These are phyloP conservation scores for Capra hircus DNA, from an alignment of 2,113 vertebrate genomes.

Conservation along the genomic window DNA sequence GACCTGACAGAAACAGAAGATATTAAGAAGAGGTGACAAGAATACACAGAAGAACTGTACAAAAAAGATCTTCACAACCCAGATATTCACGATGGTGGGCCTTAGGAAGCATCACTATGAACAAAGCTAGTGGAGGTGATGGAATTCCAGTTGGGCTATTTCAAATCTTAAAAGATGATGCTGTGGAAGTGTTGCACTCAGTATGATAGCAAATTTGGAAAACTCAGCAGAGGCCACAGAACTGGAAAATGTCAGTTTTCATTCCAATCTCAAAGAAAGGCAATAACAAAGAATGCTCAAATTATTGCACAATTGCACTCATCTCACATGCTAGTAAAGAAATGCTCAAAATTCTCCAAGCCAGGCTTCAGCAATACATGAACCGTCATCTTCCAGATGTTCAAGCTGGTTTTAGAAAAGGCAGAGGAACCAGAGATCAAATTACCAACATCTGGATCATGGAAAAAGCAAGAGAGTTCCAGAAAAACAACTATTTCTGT, in stretches of 20 bases:
- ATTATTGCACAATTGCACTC: neutral
- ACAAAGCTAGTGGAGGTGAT: neutral
- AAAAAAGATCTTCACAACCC: neutral
- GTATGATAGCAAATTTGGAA: neutral
- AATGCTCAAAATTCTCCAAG: neutral
- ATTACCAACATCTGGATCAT: neutral
- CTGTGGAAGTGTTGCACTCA: neutral
- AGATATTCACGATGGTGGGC: neutral
- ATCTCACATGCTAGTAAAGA: neutral
- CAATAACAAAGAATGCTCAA: neutral
- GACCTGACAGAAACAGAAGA: neutral
- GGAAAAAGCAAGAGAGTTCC: neutral
- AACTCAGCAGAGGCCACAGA: neutral
- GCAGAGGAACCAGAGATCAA: neutral
- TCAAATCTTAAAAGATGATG: neutral
- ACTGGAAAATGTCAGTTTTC: neutral
- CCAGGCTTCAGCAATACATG: neutral
- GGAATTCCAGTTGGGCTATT: neutral
- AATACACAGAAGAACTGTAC: neutral
- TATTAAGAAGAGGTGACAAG: neutral
- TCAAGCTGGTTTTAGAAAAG: neutral
- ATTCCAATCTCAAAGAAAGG: neutral
- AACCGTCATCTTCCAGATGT: neutral
- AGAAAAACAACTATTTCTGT: neutral
- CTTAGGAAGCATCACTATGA: neutral